These are phyloP conservation scores for Cyphomyrmex costatus DNA, from an alignment of 1,140 invertebrate genomes.

Conservation along the genomic window DNA sequence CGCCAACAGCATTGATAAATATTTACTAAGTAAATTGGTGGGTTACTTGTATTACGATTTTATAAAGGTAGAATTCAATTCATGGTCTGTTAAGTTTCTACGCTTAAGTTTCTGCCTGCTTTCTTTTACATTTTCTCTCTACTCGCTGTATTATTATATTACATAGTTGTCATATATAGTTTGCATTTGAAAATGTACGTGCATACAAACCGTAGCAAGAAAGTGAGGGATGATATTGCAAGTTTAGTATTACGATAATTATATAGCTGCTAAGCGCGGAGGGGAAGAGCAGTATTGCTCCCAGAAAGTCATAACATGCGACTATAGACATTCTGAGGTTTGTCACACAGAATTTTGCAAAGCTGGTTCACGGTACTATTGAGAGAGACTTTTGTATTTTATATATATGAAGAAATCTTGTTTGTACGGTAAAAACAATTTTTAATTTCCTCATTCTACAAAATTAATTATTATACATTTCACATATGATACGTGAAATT, in stretches of 20 bases:
- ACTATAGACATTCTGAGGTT: constrained; percentile 37
- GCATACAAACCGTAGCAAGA: background rate
- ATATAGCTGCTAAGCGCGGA: background rate
- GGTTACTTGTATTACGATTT: background rate
- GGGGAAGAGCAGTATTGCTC: background rate
- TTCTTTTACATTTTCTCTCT: background rate
- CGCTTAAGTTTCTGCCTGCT: background rate
- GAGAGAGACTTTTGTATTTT: background rate
- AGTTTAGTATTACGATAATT: constrained; percentile 36
- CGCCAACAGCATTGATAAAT: constrained; percentile 7
- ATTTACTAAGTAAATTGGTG: constrained; percentile 31
- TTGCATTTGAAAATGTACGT: background rate
- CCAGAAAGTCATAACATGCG: background rate
- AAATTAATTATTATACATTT: constrained; percentile 9
- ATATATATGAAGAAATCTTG: background rate
- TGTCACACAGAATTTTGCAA: background rate
- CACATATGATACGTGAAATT: background rate
- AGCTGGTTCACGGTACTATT: background rate
- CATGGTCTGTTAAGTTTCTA: background rate
- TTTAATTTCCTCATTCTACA: background rate
- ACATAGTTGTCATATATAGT: constrained; percentile 16
- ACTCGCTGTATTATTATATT: background rate
- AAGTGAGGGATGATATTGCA: background rate
- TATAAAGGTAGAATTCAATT: constrained; percentile 3
- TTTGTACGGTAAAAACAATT: background rate